Conservation (phyloP, 1,140 invertebrate genomes). For the Diabrotica undecimpunctata region DNA sequence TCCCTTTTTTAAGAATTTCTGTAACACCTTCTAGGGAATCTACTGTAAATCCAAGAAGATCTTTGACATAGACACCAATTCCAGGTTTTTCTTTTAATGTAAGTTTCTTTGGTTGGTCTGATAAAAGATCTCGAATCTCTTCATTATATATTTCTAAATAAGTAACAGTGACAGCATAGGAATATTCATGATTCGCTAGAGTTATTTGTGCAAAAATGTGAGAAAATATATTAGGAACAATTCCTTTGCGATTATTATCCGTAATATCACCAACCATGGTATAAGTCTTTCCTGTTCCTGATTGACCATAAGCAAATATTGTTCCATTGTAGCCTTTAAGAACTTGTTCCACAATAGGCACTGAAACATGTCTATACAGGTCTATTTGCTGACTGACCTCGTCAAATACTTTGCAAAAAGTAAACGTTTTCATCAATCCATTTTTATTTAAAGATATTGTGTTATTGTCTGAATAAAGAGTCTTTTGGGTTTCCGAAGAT, state of each 20-base stretch:
- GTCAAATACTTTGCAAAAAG: conserved; percentile 88
- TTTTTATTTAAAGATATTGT: conserved; percentile 66
- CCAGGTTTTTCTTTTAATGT: conserved; percentile 74
- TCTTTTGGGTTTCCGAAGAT: conserved; percentile 64
- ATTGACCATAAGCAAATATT: conserved; percentile 95
- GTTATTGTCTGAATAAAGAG: conserved; percentile 60
- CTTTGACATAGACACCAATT: conserved; percentile 56
- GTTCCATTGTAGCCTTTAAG: conserved; percentile 94
- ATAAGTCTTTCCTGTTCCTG: conserved; percentile 95
- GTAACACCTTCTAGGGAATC: conserved; percentile 77
- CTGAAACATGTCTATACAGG: conserved; percentile 90
- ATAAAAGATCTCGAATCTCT: conserved; percentile 88
- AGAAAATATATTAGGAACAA: conserved; percentile 93
- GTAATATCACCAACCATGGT: conserved; percentile 79
- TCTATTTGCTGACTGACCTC: conserved; percentile 78
- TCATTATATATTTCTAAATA: conserved; percentile 96
- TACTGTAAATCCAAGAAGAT: conserved; percentile 49
- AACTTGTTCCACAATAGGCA: conserved; percentile 90
- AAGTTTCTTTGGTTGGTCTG: conserved; percentile 57
- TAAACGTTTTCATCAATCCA: conserved; percentile 42
- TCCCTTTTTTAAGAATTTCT: conserved; percentile 78
- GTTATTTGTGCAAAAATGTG: conserved; percentile 92
- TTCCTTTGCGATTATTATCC: conserved; percentile 59
- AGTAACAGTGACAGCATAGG: conserved; percentile 85
- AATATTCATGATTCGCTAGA: conserved; percentile 55